phyloP scores from a whole-genome alignment of 2,113 vertebrate species.

The Odocoileus virginianus region DNA sequence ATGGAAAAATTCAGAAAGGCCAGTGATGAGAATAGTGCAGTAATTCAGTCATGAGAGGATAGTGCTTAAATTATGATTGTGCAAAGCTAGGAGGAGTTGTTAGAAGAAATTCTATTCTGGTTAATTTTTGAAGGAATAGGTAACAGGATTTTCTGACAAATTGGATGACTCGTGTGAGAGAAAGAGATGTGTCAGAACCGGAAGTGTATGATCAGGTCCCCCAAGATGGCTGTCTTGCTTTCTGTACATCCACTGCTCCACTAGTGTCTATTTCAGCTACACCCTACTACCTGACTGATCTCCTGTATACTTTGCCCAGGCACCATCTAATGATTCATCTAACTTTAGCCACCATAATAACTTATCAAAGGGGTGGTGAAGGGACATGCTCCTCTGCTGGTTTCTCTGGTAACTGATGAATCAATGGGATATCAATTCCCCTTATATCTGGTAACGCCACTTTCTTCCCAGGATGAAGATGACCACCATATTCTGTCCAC shows the following conservation, averaged over 20 bases:
- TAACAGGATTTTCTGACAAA: not conserved
- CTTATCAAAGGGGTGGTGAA: not conserved
- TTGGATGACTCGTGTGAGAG: not conserved
- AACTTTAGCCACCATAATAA: not conserved
- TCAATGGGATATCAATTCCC: not conserved
- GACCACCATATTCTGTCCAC: not conserved
- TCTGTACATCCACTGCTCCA: not conserved
- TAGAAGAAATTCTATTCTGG: not conserved
- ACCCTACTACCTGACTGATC: not conserved
- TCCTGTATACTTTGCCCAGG: not conserved
- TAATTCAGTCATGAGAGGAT: not conserved
- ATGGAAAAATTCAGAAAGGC: not conserved
- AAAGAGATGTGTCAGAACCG: not conserved
- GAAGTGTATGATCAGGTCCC: not conserved
- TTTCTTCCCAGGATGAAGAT: not conserved
- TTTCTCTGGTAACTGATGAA: not conserved
- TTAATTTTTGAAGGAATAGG: not conserved
- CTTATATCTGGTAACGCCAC: not conserved
- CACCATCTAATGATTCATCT: not conserved
- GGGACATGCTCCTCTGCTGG: not conserved
- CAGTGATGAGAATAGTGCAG: not conserved
- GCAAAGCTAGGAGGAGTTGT: not conserved
- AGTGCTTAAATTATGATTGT: not conserved
- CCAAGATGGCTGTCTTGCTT: not conserved
- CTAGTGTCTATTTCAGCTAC: not conserved